A percentile compares a stretch with the other conserved stretches of the same genome.
Conservation (phyloP, 2,113 vertebrate species). For the Colius striatus region DNA sequence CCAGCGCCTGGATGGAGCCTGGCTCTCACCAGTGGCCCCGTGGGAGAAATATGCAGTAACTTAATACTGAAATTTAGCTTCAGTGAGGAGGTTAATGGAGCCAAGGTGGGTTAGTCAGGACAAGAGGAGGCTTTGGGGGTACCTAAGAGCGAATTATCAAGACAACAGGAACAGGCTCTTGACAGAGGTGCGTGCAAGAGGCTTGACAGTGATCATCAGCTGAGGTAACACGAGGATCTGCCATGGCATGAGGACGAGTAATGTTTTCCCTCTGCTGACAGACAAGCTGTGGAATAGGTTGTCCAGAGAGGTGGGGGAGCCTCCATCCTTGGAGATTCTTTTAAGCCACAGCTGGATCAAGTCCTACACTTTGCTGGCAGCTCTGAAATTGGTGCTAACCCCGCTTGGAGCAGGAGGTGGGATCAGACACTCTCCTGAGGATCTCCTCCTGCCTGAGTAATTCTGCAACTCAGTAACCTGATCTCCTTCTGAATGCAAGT, state of each 20-base stretch:
- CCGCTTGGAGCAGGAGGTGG: not conserved
- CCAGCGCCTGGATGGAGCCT: not conserved
- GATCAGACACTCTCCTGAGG: conserved; percentile 35
- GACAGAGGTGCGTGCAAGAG: not conserved
- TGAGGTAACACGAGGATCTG: not conserved
- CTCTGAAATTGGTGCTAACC: conserved; percentile 23
- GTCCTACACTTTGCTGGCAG: not conserved
- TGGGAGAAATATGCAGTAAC: not conserved
- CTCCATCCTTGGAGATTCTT: not conserved
- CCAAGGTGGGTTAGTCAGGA: not conserved
- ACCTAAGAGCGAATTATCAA: not conserved
- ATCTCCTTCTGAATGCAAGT: not conserved
- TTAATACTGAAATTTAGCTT: not conserved
- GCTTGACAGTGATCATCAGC: too few relatives aligned
- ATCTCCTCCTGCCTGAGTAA: not conserved
- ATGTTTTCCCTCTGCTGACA: not conserved
- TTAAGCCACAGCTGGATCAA: not conserved
- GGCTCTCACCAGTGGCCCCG: accelerated
- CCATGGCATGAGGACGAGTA: not conserved
- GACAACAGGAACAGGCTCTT: not conserved
- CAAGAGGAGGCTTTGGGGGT: not conserved
- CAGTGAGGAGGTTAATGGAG: not conserved
- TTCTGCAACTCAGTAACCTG: conserved; percentile 14
- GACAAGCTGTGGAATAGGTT: not conserved
- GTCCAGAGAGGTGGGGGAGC: not conserved